These are phyloP conservation scores for Megaceryle maxima DNA, from an alignment of 2,113 vertebrate species.

Conservation along the genomic window DNA sequence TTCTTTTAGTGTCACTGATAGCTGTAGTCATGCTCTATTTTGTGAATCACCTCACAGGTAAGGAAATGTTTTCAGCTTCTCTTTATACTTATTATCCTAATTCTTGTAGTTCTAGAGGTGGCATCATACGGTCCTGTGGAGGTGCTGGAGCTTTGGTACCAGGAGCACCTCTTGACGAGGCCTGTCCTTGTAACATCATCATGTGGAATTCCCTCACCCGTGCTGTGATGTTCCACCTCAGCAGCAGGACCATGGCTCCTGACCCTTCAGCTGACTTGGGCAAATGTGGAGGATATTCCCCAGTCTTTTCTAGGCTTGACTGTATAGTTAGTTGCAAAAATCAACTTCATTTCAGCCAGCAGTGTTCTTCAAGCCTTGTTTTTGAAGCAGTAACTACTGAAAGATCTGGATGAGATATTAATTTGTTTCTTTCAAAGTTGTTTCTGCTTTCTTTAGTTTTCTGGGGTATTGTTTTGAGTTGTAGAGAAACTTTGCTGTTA, in stretches of 20 bases:
- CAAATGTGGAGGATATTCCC: too few relatives aligned
- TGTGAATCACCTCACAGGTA: slow-evolving; percentile 85
- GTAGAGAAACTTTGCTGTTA: not conserved
- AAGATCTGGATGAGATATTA: not conserved
- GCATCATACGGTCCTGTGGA: too few relatives aligned
- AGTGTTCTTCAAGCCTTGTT: not conserved
- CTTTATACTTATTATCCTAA: not conserved
- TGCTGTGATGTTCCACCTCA: not conserved
- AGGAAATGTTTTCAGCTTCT: slow-evolving; percentile 57
- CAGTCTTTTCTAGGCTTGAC: not conserved
- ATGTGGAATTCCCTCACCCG: not conserved
- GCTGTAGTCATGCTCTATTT: slow-evolving; percentile 89
- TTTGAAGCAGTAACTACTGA: not conserved
- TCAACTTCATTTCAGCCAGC: not conserved
- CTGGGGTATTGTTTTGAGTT: not conserved
- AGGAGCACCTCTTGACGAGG: not conserved
- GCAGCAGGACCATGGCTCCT: too few relatives aligned
- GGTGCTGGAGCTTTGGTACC: not conserved
- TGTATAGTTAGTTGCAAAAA: not conserved
- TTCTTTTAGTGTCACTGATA: slow-evolving; percentile 83
- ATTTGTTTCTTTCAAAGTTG: not conserved
- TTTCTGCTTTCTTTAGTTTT: not conserved
- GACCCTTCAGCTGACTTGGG: not conserved
- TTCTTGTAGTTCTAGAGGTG: not conserved
- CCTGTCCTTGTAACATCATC: not conserved